phyloP scores from a whole-genome alignment of 2,797 vertebrate genomes.

The Podarcis siculus region DNA sequence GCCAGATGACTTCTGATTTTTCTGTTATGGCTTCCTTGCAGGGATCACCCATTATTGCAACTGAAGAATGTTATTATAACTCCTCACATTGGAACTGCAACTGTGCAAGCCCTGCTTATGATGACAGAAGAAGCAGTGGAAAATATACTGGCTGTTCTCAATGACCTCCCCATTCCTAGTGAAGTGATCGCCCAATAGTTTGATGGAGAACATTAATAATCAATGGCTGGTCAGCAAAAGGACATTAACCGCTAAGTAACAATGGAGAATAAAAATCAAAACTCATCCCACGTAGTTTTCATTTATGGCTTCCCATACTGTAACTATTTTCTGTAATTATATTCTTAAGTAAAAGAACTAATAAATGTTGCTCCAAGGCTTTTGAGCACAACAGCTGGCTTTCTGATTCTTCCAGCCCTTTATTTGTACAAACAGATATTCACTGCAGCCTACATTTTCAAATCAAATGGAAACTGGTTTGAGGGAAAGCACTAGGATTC shows the following conservation, averaged over 20 bases:
- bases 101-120: conserved; percentile 62
- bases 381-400: not conserved
- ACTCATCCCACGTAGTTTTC: not conserved
- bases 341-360: conserved; percentile 11
- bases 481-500: too few species aligned
- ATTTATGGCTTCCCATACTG: not conserved
- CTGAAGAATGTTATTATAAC: conserved; percentile 80
- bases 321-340: not conserved
- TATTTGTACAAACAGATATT: not conserved
- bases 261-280: not conserved
- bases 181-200: conserved; percentile 66
- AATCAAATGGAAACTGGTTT: too few species aligned
- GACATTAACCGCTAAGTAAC: not conserved
- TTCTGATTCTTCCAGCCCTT: not conserved
- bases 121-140: conserved; percentile 79
- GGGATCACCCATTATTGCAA: conserved; percentile 80
- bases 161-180: conserved; percentile 61
- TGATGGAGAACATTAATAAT: not conserved
- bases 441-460: too few species aligned
- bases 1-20: not conserved
- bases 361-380: conserved; percentile 38
- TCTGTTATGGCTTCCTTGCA: conserved; percentile 64
- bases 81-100: conserved; percentile 82
- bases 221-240: not conserved
- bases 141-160: conserved; percentile 79